A percentile compares a stretch with the other conserved stretches of the same genome.
phyloP scores from a whole-genome alignment of 2,113 vertebrate genomes.

The Hemiscyllium ocellatum region DNA sequence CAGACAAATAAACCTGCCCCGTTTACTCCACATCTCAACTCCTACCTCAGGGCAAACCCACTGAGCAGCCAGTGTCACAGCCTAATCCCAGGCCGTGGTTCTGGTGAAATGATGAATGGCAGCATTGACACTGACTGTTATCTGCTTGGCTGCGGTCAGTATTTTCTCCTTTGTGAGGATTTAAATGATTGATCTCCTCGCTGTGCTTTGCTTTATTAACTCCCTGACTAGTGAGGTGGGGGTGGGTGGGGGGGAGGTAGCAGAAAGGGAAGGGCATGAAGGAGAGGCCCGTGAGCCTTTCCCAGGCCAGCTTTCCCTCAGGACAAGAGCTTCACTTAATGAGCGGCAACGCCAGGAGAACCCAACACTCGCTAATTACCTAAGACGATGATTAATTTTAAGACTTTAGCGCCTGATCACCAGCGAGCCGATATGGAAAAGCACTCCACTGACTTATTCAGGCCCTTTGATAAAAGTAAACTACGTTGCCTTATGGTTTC shows the following conservation, averaged over 20 bases:
- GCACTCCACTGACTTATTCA: not conserved
- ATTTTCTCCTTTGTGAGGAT: constrained; percentile 75
- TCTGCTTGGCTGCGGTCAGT: constrained; percentile 74
- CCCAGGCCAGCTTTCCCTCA: not conserved
- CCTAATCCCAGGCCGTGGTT: constrained; percentile 34
- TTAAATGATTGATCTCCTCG: constrained; percentile 70
- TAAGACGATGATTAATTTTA: not conserved
- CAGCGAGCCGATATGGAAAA: not conserved
- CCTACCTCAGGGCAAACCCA: not conserved
- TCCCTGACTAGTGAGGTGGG: constrained; percentile 41
- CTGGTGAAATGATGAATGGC: constrained; percentile 63
- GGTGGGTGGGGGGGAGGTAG: not conserved
- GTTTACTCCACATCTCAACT: not conserved
- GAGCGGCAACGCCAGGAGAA: not conserved
- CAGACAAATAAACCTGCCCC: not conserved
- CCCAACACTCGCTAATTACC: constrained; percentile 6
- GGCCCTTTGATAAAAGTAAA: not conserved
- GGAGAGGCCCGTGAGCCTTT: not conserved
- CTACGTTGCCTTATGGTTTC: not conserved
- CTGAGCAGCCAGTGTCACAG: not conserved
- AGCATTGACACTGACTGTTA: constrained; percentile 63
- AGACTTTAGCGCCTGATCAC: not conserved
- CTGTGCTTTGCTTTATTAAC: constrained; percentile 69
- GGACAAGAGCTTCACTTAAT: constrained; percentile 3
- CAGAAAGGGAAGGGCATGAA: not conserved